phyloP scores from a whole-genome alignment of 2,797 vertebrate genomes.

The Lagorchestes hirsutus region DNA sequence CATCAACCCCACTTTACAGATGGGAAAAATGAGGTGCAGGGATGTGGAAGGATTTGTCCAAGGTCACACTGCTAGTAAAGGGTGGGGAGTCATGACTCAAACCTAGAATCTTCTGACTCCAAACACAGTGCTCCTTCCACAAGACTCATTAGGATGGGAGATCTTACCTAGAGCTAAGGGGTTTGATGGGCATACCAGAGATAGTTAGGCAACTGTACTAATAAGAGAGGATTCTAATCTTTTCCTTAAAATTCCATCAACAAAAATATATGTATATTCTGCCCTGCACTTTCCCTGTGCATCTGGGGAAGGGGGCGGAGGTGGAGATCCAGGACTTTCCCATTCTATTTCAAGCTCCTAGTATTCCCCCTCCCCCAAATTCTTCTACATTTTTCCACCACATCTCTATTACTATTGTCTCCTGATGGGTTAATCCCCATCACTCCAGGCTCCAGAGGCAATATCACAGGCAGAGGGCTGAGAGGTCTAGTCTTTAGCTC shows the following conservation, averaged over 20 bases:
- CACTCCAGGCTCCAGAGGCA: neutral
- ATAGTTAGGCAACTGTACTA: neutral
- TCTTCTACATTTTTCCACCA: neutral
- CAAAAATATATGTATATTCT: neutral
- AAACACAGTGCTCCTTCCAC: neutral
- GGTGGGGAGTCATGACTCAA: neutral
- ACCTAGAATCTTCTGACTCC: neutral
- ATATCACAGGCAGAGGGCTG: neutral
- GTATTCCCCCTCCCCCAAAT: neutral
- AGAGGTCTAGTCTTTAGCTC: neutral
- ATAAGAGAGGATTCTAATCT: neutral
- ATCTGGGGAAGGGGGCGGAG: neutral
- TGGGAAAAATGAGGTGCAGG: neutral
- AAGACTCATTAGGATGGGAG: neutral
- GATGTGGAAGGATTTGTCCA: neutral
- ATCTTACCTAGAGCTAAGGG: neutral
- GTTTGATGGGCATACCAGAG: neutral
- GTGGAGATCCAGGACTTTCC: neutral
- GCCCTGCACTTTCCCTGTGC: neutral
- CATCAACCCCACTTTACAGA: constrained; percentile 17
- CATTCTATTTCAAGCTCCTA: neutral
- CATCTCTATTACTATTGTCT: neutral
- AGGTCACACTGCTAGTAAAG: neutral
- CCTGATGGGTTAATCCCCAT: neutral
- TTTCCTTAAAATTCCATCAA: neutral